phyloP scores from a whole-genome alignment of 1,140 invertebrate genomes.

The Platyura marginata region DNA sequence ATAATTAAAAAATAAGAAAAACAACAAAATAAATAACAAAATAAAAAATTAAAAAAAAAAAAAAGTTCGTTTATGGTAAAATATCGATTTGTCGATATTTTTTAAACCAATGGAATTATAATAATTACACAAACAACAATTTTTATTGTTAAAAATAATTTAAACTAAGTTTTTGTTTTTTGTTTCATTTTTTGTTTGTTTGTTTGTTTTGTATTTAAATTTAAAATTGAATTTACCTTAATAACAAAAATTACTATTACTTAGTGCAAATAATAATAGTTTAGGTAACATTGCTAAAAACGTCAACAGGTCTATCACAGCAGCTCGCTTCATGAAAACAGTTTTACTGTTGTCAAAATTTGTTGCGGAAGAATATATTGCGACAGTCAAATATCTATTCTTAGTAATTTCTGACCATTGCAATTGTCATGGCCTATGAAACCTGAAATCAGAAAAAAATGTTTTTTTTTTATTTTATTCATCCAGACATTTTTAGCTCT shows the following conservation, averaged over 20 bases:
- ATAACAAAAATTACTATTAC: neutral
- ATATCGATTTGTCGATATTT: no score
- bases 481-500: no score
- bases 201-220: neutral
- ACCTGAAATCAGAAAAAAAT: no score
- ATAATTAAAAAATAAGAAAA: no score
- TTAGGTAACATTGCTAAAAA: slow-evolving; percentile 4
- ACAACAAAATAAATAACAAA: no score
- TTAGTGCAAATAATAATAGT: neutral
- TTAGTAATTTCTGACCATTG: slow-evolving; percentile 26
- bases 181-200: neutral
- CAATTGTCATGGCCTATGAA: slow-evolving; percentile 60
- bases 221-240: neutral
- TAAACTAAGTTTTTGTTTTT: neutral
- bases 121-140: no score
- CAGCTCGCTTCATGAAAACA: slow-evolving; percentile 4
- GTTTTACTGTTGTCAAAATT: neutral
- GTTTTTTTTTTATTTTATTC: no score
- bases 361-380: neutral
- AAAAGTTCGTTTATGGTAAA: no score
- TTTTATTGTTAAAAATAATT: no score
- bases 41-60: no score
- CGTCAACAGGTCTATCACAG: slow-evolving; percentile 4
- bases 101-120: no score
- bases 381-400: neutral